Conservation (phyloP, 2,797 vertebrate species). For the Halcyon badia region DNA sequence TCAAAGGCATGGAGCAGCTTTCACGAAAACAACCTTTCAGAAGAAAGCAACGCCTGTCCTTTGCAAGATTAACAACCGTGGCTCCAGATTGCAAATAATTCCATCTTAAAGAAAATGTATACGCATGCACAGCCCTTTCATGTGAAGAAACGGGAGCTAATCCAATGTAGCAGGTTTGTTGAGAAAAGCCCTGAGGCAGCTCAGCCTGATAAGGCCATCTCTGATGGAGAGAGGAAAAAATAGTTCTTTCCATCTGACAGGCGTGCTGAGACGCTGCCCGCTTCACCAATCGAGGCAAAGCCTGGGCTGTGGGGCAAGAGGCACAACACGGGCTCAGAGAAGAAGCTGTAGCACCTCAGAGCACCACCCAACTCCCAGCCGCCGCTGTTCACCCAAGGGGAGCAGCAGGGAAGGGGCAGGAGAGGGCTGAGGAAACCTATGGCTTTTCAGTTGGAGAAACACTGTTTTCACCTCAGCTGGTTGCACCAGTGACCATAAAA, state of each 20-base stretch:
- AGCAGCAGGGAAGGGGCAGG: accelerated
- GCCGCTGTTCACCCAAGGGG: accelerated
- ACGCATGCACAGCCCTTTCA: neutral
- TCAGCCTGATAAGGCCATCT: constrained; percentile 16
- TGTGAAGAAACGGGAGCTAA: constrained; percentile 22
- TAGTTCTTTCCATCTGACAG: neutral
- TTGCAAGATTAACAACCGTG: neutral
- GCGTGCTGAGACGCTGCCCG: accelerated
- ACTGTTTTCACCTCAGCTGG: neutral
- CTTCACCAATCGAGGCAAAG: neutral
- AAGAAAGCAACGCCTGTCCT: neutral
- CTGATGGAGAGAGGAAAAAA: neutral
- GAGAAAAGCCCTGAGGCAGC: constrained; percentile 41
- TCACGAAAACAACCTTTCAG: neutral
- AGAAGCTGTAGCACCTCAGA: neutral
- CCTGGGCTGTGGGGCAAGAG: neutral
- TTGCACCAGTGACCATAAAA: neutral
- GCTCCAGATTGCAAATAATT: neutral
- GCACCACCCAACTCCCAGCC: neutral
- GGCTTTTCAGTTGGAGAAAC: neutral
- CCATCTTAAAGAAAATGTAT: neutral
- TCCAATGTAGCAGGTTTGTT: constrained; percentile 32
- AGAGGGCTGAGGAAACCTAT: neutral
- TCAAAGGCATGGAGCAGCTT: neutral
- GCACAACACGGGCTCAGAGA: neutral